Evolutionary conservation across 2,888 invertebrate genomes (phyloP).

Genomic region (Bembecia ichneumoniformis): DNA sequence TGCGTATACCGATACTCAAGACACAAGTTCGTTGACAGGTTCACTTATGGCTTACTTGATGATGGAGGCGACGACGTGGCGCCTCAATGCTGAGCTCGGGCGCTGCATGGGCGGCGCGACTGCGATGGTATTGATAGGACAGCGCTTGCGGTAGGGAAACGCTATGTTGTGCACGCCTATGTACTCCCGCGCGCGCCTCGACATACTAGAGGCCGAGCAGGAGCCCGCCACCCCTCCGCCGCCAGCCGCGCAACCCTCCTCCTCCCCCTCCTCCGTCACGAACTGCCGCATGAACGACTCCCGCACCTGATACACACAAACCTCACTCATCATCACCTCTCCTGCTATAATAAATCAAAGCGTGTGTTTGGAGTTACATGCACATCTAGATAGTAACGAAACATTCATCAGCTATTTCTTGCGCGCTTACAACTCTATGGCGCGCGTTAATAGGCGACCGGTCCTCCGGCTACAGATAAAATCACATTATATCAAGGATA

Average conservation of each 20-base stretch:
- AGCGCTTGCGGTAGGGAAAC: conserved; percentile 83
- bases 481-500: too few relatives aligned
- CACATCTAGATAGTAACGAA: too few relatives aligned
- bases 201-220: conserved; percentile 27
- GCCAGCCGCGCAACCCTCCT: conserved; percentile 61
- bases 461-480: too few relatives aligned
- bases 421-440: too few relatives aligned
- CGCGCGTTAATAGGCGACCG: too few relatives aligned
- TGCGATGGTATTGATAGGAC: conserved; percentile 85
- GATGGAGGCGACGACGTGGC: conserved; percentile 87
- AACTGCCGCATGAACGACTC: conserved; percentile 99
- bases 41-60: conserved; percentile 76
- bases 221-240: conserved; percentile 6
- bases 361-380: too few relatives aligned
- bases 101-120: conserved; percentile 87
- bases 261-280: conserved; percentile 89
- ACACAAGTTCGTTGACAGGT: background rate
- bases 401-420: too few relatives aligned
- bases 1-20: too few relatives aligned
- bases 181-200: conserved; percentile 54
- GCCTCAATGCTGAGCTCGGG: conserved; percentile 83
- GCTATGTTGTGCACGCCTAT: conserved; percentile 52
- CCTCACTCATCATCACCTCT: background rate
- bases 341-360: too few relatives aligned
- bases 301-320: conserved; percentile 75